These are phyloP conservation scores for Ptychodera flava DNA, from an alignment of 35 echinoderm and acorn worm species.

Conservation along the genomic window DNA sequence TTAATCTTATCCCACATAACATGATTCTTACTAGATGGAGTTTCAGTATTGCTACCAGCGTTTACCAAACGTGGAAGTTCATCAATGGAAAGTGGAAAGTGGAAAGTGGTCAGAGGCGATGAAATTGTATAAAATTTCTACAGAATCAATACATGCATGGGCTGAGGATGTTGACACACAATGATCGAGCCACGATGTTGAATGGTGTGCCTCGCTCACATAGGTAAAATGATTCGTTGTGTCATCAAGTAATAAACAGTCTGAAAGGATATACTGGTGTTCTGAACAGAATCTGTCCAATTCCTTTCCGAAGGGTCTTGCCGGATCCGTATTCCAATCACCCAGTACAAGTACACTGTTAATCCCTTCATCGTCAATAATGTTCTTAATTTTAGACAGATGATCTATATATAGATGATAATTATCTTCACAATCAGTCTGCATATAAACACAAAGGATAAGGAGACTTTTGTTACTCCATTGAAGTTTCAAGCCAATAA, in stretches of 20 bases:
- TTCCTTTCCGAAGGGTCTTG: neutral
- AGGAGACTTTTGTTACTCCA: neutral
- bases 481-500: neutral
- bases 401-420: neutral
- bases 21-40: no score
- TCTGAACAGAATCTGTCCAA: neutral
- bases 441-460: neutral
- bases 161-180: neutral
- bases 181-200: neutral
- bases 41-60: no score
- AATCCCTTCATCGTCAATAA: neutral
- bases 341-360: neutral
- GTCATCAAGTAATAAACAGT: neutral
- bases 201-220: neutral
- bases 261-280: neutral
- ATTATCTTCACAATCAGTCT: neutral
- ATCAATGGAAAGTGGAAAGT: neutral
- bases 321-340: neutral
- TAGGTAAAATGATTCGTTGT: neutral
- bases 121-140: neutral
- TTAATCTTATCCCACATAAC: no score
- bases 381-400: neutral
- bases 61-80: neutral
- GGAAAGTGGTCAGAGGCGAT: neutral
- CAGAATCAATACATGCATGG: neutral